Percentiles rank a stretch among this genome's conserved stretches.
Evolutionary conservation across 2,113 vertebrate genomes (phyloP).

Genomic region (Pachyramphus minor): DNA sequence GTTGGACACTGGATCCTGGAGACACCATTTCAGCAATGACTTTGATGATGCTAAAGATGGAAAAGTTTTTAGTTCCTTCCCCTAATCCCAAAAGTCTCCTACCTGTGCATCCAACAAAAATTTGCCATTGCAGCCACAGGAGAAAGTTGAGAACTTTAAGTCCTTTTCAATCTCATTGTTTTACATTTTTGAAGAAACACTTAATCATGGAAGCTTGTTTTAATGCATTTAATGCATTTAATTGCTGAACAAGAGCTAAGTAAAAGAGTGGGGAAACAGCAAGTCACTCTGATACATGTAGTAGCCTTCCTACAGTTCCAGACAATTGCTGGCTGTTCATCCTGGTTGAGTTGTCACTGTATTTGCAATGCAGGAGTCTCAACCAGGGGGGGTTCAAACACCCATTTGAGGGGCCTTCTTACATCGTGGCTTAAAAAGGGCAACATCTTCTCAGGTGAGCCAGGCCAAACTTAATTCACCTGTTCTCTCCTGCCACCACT

Average conservation of each 20-base stretch:
- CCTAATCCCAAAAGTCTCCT: neutral
- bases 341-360: neutral
- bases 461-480: neutral
- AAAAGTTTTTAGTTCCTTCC: neutral
- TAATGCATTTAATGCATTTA: neutral
- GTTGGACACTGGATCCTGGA: neutral
- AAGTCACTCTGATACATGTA: neutral
- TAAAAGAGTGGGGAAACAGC: neutral
- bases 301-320: neutral
- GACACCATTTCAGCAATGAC: neutral
- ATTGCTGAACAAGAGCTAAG: neutral
- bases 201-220: neutral
- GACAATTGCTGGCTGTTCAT: neutral
- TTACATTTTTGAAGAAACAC: neutral
- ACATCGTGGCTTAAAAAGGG: neutral
- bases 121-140: neutral
- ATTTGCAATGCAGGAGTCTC: neutral
- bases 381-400: neutral
- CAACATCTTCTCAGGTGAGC: neutral
- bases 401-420: neutral
- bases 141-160: neutral
- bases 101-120: neutral
- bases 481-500: neutral
- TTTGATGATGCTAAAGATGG: neutral
- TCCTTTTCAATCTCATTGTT: neutral